phyloP scores from a whole-genome alignment of 2,888 invertebrate genomes.

The Dromius quadrimaculatus region DNA sequence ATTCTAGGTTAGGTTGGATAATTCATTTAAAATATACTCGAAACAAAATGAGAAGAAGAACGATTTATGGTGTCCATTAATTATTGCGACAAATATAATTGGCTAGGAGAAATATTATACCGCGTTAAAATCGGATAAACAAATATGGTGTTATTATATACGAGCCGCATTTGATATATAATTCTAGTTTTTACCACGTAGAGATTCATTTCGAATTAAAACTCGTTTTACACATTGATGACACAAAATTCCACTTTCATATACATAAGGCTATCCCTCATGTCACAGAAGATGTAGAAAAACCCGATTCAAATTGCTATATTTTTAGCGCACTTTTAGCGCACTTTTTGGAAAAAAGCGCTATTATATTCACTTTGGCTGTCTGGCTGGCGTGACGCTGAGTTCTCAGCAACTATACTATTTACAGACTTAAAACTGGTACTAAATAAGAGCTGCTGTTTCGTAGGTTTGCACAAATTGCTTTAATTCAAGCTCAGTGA shows the following conservation, averaged over 20 bases:
- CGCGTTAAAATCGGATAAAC: constrained; percentile 39
- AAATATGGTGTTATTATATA: constrained; percentile 25
- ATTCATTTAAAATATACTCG: constrained; percentile 3
- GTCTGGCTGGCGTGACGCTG: too few relatives aligned
- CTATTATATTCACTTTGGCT: too few relatives aligned
- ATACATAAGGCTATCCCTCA: too few relatives aligned
- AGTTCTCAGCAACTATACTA: too few relatives aligned
- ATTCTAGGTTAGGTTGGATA: background rate
- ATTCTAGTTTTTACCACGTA: background rate
- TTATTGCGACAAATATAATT: constrained; percentile 41
- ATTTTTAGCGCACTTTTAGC: too few relatives aligned
- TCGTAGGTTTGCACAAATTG: too few relatives aligned
- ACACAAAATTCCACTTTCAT: background rate
- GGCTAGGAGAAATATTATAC: constrained; percentile 36
- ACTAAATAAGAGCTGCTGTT: too few relatives aligned
- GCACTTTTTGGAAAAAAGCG: too few relatives aligned
- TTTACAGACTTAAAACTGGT: too few relatives aligned
- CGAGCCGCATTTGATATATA: constrained; percentile 11
- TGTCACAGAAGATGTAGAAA: too few relatives aligned
- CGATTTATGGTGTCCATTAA: constrained; percentile 41
- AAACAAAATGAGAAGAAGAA: constrained; percentile 26
- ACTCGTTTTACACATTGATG: background rate
- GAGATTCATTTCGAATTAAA: constrained; percentile 15
- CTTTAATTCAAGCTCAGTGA: too few relatives aligned
- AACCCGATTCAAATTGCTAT: too few relatives aligned